A percentile compares a stretch with the other conserved stretches of the same genome.
phyloP scores from a whole-genome alignment of 1,140 invertebrate genomes.

The Adelges cooleyi region DNA sequence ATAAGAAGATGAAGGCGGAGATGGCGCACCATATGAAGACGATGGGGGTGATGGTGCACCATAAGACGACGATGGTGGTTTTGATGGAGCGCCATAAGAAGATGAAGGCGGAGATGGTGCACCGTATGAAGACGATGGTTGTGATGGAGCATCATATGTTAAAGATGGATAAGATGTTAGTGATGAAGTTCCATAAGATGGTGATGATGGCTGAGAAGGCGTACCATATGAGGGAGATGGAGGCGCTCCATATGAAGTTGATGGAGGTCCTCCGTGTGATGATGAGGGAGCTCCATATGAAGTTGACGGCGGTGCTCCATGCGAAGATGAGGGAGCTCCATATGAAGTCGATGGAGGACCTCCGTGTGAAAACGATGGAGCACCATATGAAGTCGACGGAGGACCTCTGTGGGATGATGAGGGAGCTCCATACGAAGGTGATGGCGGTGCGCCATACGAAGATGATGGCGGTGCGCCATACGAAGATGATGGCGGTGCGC shows the following conservation, averaged over 20 bases:
- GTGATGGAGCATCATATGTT: conserved; percentile 2
- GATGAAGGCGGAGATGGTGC: conserved; percentile 18
- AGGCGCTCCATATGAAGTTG: conserved; percentile 39
- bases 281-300: conserved; percentile 37
- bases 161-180: conserved; percentile 10
- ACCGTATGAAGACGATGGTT: neutral
- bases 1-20: conserved; percentile 26
- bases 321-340: conserved; percentile 31
- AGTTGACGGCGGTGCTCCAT: conserved; percentile 36
- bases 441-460: conserved; percentile 38
- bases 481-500: conserved; percentile 29
- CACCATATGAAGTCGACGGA: conserved; percentile 32
- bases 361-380: conserved; percentile 39
- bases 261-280: conserved; percentile 34
- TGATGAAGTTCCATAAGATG: conserved; percentile 29
- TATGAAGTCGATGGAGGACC: conserved; percentile 35
- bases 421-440: conserved; percentile 35
- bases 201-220: conserved; percentile 32
- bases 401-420: too few species aligned
- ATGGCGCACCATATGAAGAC: conserved; percentile 31
- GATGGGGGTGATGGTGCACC: conserved; percentile 39
- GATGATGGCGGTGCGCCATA: conserved; percentile 21
- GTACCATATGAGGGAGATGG: conserved; percentile 39
- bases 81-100: conserved; percentile 30
- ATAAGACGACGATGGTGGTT: conserved; percentile 31